Percentiles rank a stretch among this genome's conserved stretches.
phyloP scores from a whole-genome alignment of 2,113 vertebrate species.

The Rhea americana region DNA sequence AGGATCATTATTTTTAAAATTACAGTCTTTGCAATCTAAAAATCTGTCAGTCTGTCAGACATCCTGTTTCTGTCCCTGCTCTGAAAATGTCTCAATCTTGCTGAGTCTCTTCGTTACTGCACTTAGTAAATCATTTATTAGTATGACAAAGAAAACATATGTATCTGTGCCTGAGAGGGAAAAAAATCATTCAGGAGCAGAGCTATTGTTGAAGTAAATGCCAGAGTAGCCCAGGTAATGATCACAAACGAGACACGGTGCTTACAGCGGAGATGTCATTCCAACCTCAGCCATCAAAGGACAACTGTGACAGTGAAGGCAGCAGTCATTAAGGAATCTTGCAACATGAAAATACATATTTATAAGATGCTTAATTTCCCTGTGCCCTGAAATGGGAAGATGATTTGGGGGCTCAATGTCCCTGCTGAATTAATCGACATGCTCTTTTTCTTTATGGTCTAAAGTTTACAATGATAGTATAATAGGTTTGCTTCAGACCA shows the following conservation, averaged over 20 bases:
- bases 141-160: not conserved
- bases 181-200: not conserved
- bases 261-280: not conserved
- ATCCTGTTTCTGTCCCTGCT: not conserved
- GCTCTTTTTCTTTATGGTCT: not conserved
- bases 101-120: not conserved
- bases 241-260: not conserved
- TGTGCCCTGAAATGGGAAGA: not conserved
- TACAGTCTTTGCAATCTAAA: not conserved
- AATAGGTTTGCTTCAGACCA: not conserved
- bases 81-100: not conserved
- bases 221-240: not conserved
- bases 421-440: not conserved
- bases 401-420: not conserved
- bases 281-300: not conserved
- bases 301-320: not conserved
- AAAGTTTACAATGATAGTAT: not conserved
- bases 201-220: not conserved
- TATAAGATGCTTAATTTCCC: not conserved
- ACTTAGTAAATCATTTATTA: not conserved
- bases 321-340: not conserved
- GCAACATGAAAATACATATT: not conserved
- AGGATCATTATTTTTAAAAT: not conserved
- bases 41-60: not conserved
- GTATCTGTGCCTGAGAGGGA: not conserved